Evolutionary conservation across 53 echinoderm and acorn worm species (phyloP).

Genomic region (Crossaster papposus): DNA sequence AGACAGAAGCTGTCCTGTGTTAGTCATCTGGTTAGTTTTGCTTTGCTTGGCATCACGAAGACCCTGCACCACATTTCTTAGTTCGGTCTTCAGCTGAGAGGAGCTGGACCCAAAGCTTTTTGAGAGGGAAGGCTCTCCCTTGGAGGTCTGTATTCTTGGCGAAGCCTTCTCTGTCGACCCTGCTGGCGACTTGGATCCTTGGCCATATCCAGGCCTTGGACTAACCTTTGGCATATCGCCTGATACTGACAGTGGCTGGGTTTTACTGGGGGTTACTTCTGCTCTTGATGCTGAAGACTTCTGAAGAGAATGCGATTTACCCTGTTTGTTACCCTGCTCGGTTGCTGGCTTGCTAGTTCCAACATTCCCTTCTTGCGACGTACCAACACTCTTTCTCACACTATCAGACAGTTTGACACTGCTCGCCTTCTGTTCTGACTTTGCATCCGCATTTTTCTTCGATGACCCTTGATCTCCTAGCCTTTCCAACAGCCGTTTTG

Average conservation of each 20-base stretch:
- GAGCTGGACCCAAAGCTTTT: constrained; percentile 63
- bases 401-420: neutral
- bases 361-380: constrained; percentile 7
- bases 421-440: neutral
- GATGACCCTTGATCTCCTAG: constrained; percentile 14
- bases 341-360: neutral
- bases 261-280: neutral
- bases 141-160: constrained; percentile 56
- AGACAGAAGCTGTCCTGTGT: constrained; percentile 5
- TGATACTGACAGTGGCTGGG: neutral
- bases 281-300: neutral
- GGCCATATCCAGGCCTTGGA: constrained; percentile 37
- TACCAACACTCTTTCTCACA: neutral
- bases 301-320: neutral
- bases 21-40: neutral
- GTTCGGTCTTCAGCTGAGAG: constrained; percentile 26
- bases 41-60: neutral
- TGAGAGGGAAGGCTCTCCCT: constrained; percentile 55
- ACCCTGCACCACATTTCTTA: constrained; percentile 6
- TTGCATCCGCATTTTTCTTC: neutral
- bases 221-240: constrained; percentile 47
- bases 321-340: constrained; percentile 34
- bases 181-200: constrained; percentile 26
- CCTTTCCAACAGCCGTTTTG: constrained; percentile 42
- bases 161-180: constrained; percentile 35